Conservation (phyloP, 1,140 invertebrate species). For the Megathymus violae region DNA sequence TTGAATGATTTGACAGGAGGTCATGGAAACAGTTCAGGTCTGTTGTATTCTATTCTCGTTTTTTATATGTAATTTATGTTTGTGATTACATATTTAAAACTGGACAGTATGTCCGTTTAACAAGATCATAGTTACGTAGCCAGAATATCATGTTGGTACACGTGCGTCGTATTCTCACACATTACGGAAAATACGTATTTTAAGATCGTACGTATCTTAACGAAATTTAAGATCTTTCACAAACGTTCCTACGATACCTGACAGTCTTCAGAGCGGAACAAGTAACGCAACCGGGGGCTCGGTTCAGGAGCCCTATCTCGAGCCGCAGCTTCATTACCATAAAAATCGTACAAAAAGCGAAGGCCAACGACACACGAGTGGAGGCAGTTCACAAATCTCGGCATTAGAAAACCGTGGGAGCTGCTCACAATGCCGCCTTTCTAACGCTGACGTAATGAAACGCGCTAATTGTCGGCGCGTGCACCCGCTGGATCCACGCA, state of each 20-base stretch:
- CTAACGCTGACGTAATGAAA: constrained; percentile 35
- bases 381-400: constrained; percentile 29
- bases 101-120: no score
- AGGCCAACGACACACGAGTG: constrained; percentile 31
- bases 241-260: constrained; percentile 1
- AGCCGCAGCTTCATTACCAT: constrained; percentile 2
- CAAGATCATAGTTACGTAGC: no score
- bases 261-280: constrained; percentile 1
- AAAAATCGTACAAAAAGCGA: constrained; percentile 28
- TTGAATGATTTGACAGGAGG: no score
- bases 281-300: background rate
- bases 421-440: constrained; percentile 31
- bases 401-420: constrained; percentile 36
- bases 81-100: no score
- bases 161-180: no score
- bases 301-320: background rate
- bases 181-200: no score
- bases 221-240: constrained; percentile 8
- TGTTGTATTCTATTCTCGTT: no score
- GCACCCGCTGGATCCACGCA: constrained; percentile 8
- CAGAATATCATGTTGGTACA: no score
- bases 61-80: no score
- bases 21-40: no score
- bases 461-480: constrained; percentile 31
- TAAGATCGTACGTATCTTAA: no score